A percentile compares a stretch with the other conserved stretches of the same genome.
Evolutionary conservation across 1,140 invertebrate genomes (phyloP).

Genomic region (Zelostemma sp.): DNA sequence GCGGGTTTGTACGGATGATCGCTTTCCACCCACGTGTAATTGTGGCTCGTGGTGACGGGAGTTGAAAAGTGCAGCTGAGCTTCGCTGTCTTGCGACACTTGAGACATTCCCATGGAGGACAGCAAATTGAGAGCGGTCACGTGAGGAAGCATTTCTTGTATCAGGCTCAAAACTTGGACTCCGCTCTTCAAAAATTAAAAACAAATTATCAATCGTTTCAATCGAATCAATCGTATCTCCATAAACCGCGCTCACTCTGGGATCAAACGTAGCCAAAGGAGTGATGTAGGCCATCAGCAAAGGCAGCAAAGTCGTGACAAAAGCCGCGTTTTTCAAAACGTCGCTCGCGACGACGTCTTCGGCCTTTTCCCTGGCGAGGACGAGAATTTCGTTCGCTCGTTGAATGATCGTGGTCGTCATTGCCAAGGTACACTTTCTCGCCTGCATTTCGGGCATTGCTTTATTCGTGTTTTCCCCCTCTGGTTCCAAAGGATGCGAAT

Average conservation of each 20-base stretch:
- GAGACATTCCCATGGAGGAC: constrained; percentile 65
- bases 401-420: constrained; percentile 81
- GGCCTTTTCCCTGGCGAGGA: constrained; percentile 77
- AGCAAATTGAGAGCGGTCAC: constrained; percentile 87
- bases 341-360: constrained; percentile 72
- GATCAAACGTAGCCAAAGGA: constrained; percentile 84
- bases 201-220: background rate
- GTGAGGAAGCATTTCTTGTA: constrained; percentile 92
- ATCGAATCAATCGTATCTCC: background rate
- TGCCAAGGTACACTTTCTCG: constrained; percentile 78
- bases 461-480: constrained; percentile 77
- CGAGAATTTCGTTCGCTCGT: constrained; percentile 79
- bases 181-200: constrained; percentile 77
- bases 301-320: constrained; percentile 83
- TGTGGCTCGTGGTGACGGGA: constrained; percentile 79
- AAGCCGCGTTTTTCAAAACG: constrained; percentile 73
- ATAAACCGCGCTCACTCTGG: constrained; percentile 73
- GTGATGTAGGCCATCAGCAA: constrained; percentile 85
- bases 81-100: constrained; percentile 62
- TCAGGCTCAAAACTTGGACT: constrained; percentile 89
- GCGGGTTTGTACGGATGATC: constrained; percentile 97
- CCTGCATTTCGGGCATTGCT: constrained; percentile 79
- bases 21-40: constrained; percentile 94
- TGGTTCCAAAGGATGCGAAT: constrained; percentile 74
- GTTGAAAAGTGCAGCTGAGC: constrained; percentile 54